Percentiles rank a stretch among this genome's conserved stretches.
Evolutionary conservation across 2,113 vertebrate species (phyloP).

Genomic region (Peromyscus polionotus): DNA sequence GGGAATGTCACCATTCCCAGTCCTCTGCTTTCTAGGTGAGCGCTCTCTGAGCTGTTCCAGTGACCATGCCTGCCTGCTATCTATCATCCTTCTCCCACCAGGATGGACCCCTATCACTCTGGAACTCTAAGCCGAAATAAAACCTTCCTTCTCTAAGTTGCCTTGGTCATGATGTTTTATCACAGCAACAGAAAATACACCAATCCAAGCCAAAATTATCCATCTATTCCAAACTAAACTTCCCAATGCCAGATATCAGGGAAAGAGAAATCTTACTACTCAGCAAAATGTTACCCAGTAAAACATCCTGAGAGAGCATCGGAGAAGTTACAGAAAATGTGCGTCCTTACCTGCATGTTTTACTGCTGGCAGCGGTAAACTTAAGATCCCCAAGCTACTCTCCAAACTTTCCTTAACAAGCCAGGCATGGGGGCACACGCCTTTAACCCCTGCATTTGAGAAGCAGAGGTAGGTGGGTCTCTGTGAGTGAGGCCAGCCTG

Average conservation of each 20-base stretch:
- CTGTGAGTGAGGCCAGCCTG: not conserved
- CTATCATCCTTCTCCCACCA: not conserved
- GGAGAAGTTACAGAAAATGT: slow-evolving; percentile 29
- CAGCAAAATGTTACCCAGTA: not conserved
- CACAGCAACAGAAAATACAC: not conserved
- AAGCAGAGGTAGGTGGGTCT: not conserved
- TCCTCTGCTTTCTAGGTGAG: not conserved
- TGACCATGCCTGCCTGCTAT: not conserved
- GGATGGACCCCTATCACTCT: not conserved
- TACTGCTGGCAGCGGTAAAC: not conserved
- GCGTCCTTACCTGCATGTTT: not conserved
- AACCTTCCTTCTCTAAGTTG: not conserved
- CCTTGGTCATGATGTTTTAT: not conserved
- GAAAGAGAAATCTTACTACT: not conserved
- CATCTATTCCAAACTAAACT: not conserved
- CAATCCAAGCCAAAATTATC: slow-evolving; percentile 30
- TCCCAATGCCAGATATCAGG: not conserved
- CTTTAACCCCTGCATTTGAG: not conserved
- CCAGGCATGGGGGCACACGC: not conserved
- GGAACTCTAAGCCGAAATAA: not conserved
- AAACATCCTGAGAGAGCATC: not conserved
- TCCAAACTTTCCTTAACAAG: not conserved
- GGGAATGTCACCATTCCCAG: not conserved
- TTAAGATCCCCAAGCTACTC: not conserved
- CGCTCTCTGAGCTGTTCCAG: not conserved